Evolutionary conservation across 1,140 invertebrate species (phyloP).

Genomic region (Nilaparvata lugens): DNA sequence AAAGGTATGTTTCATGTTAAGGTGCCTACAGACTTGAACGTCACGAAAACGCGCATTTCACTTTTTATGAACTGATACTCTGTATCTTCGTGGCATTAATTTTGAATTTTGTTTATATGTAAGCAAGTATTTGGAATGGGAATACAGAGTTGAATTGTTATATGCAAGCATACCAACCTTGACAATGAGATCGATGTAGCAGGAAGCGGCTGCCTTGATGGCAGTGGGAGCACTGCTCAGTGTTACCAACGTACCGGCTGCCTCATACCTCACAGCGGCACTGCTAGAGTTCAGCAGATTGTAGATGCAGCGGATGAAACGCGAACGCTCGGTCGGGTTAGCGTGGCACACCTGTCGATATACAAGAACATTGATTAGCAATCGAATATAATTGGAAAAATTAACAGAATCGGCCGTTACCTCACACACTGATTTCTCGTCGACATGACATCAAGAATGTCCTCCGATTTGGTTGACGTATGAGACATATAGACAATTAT

Average conservation of each 20-base stretch:
- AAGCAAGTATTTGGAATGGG: too few species aligned
- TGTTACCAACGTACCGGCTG: constrained; percentile 99
- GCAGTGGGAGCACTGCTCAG: constrained; percentile 93
- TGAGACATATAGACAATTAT: too few species aligned
- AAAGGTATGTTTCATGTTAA: too few species aligned
- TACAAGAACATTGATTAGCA: too few species aligned
- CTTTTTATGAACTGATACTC: too few species aligned
- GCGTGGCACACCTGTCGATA: constrained; percentile 78
- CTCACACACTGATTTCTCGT: neutral
- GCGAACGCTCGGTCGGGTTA: constrained; percentile 91
- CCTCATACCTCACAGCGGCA: constrained; percentile 95
- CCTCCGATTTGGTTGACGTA: too few species aligned
- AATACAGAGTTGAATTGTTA: too few species aligned
- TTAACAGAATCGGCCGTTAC: neutral
- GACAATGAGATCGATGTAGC: constrained; percentile 97
- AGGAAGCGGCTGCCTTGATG: constrained; percentile 92
- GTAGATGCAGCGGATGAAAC: constrained; percentile 98
- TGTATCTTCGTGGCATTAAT: too few species aligned
- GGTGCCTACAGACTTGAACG: too few species aligned
- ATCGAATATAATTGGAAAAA: neutral
- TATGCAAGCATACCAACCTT: constrained; percentile 45
- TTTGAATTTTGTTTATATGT: too few species aligned
- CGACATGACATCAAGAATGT: too few species aligned
- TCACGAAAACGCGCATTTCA: too few species aligned
- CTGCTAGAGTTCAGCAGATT: constrained; percentile 93